Evolutionary conservation across 1,140 invertebrate species (phyloP), one percentile per base, ranked within the genome.

Genomic region (Ips nitidus): DNA sequence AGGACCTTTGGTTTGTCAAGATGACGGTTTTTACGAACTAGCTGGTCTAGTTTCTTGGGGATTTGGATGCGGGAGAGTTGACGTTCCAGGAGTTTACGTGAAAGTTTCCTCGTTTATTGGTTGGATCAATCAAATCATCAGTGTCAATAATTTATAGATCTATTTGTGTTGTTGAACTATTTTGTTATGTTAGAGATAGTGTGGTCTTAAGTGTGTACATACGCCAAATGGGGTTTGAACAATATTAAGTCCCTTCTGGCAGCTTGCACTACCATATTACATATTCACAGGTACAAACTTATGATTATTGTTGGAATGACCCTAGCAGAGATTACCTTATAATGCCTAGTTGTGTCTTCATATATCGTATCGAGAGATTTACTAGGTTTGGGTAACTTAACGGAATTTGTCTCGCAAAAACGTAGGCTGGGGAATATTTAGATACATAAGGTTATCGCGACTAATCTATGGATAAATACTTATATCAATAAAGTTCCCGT

Each of bases 41-140:
- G 94, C 91, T 38, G 94, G 94, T 3, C 82, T 97, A 0, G 94
- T 97, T 0, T 94, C 92, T 1, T 94, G 93, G 92, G 94, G 94
- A 68, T 96, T 97, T 79, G 94, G 94, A 64, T 96, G 94, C 80
- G 94, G 94, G 1, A 83, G 94, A 40, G 83, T 89, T 52, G 91
- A 95, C 79, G 94, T 96, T 8, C 94, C 94, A 8, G 94, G 94
- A 41, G 93, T 97, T 57, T 97, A 97, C 80, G 94, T 96, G 38
- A 96, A 96, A 83, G 94, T 97, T 3, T 94, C 93, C 22, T 90
- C 93, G 3, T 97, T 96, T 81, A 95, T 97, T 71, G 94, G 94
- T 56, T 97, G 94, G 94, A 96, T 97, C 78, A 97, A 97, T 83
- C 94, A 96, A 84, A 97, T 97, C 63, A 96, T 97, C 76, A 95